Evolutionary conservation across 2,888 invertebrate species (phyloP).

Genomic region (Campoletis raptor): DNA sequence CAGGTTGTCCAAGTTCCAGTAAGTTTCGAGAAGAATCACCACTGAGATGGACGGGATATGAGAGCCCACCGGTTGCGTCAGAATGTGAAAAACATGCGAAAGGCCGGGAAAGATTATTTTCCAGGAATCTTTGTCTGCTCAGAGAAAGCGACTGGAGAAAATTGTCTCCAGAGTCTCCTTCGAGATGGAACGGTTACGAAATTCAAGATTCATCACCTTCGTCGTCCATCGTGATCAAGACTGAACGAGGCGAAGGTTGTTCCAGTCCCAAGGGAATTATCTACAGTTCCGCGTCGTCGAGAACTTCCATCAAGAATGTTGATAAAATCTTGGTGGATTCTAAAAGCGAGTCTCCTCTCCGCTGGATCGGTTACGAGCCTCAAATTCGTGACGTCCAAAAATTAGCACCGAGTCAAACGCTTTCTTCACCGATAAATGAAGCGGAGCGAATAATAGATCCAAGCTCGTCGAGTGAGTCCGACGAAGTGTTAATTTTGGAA

Average conservation of each 20-base stretch:
- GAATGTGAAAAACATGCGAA: neutral
- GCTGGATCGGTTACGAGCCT: constrained; percentile 13
- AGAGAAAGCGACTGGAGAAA: neutral
- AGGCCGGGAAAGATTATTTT: neutral
- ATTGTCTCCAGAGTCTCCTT: constrained; percentile 1
- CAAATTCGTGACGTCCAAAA: neutral
- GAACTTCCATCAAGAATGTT: neutral
- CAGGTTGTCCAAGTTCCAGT: neutral
- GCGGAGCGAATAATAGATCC: constrained; percentile 48
- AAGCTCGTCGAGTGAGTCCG: constrained; percentile 10
- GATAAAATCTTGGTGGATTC: neutral
- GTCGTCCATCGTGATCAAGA: neutral
- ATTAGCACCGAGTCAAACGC: neutral
- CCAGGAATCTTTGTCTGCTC: neutral
- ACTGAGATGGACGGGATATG: constrained; percentile 12
- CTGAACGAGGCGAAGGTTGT: neutral
- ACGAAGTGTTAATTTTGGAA: neutral
- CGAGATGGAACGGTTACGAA: constrained; percentile 15
- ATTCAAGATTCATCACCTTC: neutral
- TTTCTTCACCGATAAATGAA: constrained; percentile 41
- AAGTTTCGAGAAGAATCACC: neutral
- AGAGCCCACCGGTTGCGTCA: neutral
- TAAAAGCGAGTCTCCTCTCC: constrained; percentile 7
- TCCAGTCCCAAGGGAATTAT: neutral
- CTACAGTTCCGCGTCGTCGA: neutral